A percentile compares a stretch with the other conserved stretches of the same genome.
Evolutionary conservation across 2,888 invertebrate genomes (phyloP).

Genomic region (Trisateles emortualis): DNA sequence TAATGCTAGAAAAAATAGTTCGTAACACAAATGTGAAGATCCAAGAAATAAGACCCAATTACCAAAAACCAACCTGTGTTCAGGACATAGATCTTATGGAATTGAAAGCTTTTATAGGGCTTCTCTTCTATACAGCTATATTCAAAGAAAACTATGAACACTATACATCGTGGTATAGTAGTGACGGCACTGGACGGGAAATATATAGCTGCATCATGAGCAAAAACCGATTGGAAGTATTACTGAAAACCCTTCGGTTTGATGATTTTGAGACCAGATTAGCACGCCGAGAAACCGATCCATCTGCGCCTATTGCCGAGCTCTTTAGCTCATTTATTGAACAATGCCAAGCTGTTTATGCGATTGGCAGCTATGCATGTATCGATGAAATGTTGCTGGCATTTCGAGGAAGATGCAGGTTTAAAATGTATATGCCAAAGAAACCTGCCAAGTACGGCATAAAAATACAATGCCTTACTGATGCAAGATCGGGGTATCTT

Average conservation of each 20-base stretch:
- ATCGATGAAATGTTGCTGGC: constrained; percentile 10
- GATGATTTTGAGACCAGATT: too few relatives aligned
- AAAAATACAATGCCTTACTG: constrained; percentile 31
- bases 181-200: constrained; percentile 21
- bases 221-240: too few relatives aligned
- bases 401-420: constrained; percentile 26
- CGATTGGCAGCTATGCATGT: constrained; percentile 15
- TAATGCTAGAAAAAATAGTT: constrained; percentile 25
- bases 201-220: constrained; percentile 14
- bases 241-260: too few relatives aligned
- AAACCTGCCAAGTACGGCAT: constrained; percentile 32
- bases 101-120: too few relatives aligned
- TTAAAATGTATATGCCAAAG: constrained; percentile 33
- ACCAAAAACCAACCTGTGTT: not conserved
- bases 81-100: not conserved
- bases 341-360: constrained; percentile 3
- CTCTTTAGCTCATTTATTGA: not conserved
- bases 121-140: too few relatives aligned
- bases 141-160: constrained; percentile 10
- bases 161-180: constrained; percentile 15
- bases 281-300: too few relatives aligned
- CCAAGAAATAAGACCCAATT: not conserved
- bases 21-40: constrained; percentile 12
- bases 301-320: too few relatives aligned
- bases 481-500: constrained; percentile 16